Evolutionary conservation across 2,888 invertebrate genomes (phyloP).

Genomic region (Mongoloraphidia duomilia): DNA sequence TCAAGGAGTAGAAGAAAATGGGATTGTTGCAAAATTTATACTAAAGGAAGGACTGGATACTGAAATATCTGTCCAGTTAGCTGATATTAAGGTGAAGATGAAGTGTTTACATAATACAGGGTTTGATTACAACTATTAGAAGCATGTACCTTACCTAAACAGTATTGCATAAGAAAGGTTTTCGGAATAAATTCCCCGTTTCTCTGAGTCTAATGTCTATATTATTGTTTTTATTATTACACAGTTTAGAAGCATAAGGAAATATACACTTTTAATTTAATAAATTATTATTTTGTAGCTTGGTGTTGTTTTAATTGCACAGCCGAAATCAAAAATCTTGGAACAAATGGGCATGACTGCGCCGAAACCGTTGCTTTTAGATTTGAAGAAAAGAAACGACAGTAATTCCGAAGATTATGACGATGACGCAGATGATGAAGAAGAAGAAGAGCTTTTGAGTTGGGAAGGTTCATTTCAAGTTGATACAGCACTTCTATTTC

Average conservation of each 20-base stretch:
- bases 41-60: constrained; percentile 49
- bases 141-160: too few relatives aligned
- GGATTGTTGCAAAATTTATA: constrained; percentile 55
- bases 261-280: background rate
- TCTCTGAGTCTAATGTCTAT: background rate
- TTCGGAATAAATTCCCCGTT: background rate
- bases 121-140: too few relatives aligned
- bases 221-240: background rate
- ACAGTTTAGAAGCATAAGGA: background rate
- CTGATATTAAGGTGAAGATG: constrained; percentile 42
- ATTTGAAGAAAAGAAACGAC: constrained; percentile 12
- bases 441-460: constrained; percentile 32
- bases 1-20: constrained; percentile 64
- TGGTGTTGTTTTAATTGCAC: constrained; percentile 27
- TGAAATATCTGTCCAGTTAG: constrained; percentile 52
- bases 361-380: constrained; percentile 14
- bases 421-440: constrained; percentile 27
- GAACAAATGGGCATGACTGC: constrained; percentile 27
- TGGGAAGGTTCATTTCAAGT: constrained; percentile 41
- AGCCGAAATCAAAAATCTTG: constrained; percentile 26
- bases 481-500: constrained; percentile 37
- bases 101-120: too few relatives aligned
- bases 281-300: constrained; percentile 23
- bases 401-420: constrained; percentile 19
- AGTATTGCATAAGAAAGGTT: too few relatives aligned